Evolutionary conservation across 2,113 vertebrate species (phyloP), one percentile per base, ranked within the genome.

Genomic region (Cathartes aura): DNA sequence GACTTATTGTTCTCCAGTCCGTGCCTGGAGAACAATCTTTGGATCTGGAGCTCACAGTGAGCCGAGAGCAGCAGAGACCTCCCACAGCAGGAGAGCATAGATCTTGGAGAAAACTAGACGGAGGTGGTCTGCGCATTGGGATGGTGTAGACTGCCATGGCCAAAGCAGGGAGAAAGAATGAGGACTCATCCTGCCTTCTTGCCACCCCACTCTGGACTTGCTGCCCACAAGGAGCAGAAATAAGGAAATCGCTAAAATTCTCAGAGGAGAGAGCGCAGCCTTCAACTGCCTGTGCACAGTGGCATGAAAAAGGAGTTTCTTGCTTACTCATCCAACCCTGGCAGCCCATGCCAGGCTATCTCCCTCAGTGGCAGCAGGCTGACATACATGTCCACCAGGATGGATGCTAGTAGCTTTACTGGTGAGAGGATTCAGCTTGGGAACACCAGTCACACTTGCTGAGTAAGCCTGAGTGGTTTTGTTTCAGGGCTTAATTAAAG

Each of bases 401-500:
- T 45, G 24, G 23, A 11, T 67, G 30, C 14, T 52, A 30, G 42
- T 50, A 74, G 52, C 29, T 91, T 84, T 62, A 40, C 9, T 48
- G n/a, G 27, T 24, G 40, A 66, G 9, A 63, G 10, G 55, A 67
- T 82, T 87, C 43, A 67, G 26, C 52, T 63, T 75, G n/a, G 48
- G 56, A 82, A 55, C 59, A 40, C 10, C 26, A 74, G 40, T 53
- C 16, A 29, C 8, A 4, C 20, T 63, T 74, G 27, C 60, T 80
- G 58, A 87, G 38, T 82, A 58, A 91, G 56, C 18, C n/a, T 14
- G 11, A 59, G 12, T 48, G 26, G 29, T 64, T 89, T 93, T 84
- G 5, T 94, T 94, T 82, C 73, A 56, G n/a, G 48, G 34, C n/a
- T 94, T 84, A 79, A 87, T 82, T 87, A 48, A 79, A 85, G 64